These are phyloP conservation scores for Trissolcus brochymenae DNA, from an alignment of 2,888 invertebrate species.

Conservation along the genomic window DNA sequence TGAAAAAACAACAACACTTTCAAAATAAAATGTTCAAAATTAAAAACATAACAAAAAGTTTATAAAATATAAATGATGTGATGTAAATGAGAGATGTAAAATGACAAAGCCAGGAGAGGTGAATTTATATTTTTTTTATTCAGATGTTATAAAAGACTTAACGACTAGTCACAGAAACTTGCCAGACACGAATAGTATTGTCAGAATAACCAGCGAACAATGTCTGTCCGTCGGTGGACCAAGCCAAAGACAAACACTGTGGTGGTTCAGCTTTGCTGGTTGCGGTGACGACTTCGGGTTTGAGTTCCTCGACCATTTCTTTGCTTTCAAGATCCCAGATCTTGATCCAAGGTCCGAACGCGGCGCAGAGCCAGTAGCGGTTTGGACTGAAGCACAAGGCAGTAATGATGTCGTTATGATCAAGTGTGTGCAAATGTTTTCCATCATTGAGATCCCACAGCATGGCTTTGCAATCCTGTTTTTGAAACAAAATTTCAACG, in stretches of 20 bases:
- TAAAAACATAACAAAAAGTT: background rate
- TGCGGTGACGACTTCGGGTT: conserved; percentile 88
- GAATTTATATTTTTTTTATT: conserved; percentile 57
- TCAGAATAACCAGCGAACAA: conserved; percentile 99
- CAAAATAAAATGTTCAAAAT: background rate
- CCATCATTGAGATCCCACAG: conserved; percentile 99
- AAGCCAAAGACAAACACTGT: conserved; percentile 96
- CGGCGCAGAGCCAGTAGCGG: conserved; percentile 99
- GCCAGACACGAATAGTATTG: conserved; percentile 98
- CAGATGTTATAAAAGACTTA: conserved; percentile 76
- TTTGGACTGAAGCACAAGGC: conserved; percentile 99
- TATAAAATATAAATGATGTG: background rate
- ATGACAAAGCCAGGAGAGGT: background rate
- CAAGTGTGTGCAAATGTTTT: conserved; percentile 98
- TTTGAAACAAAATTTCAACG: conserved; percentile 41
- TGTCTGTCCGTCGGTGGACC: conserved; percentile 99
- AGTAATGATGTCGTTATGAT: conserved; percentile 98
- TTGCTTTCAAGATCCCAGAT: conserved; percentile 99
- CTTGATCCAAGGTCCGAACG: conserved; percentile 97
- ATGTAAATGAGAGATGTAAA: background rate
- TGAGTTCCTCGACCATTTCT: conserved; percentile 98
- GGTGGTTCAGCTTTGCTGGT: conserved; percentile 92
- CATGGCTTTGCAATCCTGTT: conserved; percentile 97
- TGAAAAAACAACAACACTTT: background rate
- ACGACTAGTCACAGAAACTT: conserved; percentile 92